Base-by-base conservation (phyloP, 2,888 invertebrate genomes). In the Ectropis crepuscularia region DNA sequence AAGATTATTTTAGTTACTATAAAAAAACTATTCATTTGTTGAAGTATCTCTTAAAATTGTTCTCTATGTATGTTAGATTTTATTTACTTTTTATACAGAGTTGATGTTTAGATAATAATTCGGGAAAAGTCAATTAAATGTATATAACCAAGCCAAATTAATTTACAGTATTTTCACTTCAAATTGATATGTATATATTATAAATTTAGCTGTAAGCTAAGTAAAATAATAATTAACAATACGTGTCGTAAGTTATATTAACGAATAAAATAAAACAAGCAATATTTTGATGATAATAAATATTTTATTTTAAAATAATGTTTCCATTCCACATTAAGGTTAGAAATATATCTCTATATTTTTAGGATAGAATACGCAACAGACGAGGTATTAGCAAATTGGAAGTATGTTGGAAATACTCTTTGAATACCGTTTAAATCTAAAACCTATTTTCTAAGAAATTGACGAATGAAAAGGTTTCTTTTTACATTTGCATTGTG, bases 361-460 rank as follows among this genome's bases (percentile, higher is more conserved):
- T 61, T 47, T 53, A 65, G 66, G 66, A 67, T 63, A 70, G 53
- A 63, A 61, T 42, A 48, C 58, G 54, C 61, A 65, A 61, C 48
- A 53, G 53, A 61, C 57, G 61, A 67, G 78, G 86, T 88, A 89
- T 87, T 86, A 70, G 73, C 86, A 89, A 90, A 89, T 80, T 88
- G 42, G 89, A 77, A 90, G 87, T 90, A 90, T 90, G 72, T 47
- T 73, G 67, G 12, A 74, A 79, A 90, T 91, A 91, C 89, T 91
- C 86, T 91, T 90, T 85, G 89, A 88, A 90, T 89, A 88, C 89
- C 75, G 71, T 70, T 38, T 47, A 55, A 39, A 37, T 45, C 54
- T 54, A 46, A 39, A 36, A 39, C 28, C 37, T 62, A 61, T 49
- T 51, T 55, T 16, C 53, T 43, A 54, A 53, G 48, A 53, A 61